Evolutionary conservation across 1,140 invertebrate species (phyloP).

Genomic region (Carcinoscorpius rotundicauda): DNA sequence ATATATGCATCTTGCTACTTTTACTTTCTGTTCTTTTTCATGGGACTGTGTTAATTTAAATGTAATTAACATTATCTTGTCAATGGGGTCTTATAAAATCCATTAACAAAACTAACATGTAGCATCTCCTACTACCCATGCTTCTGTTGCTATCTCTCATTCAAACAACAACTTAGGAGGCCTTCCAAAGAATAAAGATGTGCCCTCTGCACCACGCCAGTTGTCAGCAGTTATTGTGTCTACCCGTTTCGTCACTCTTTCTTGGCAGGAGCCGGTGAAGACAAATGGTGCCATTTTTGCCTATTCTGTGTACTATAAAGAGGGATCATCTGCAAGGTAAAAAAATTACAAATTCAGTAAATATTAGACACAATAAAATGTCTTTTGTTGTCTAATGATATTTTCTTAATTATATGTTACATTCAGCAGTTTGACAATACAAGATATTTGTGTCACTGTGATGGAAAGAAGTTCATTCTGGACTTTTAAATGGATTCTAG

Average conservation of each 20-base stretch:
- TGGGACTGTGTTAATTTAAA: too few relatives aligned
- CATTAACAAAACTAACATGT: slow-evolving; percentile 3
- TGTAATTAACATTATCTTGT: too few relatives aligned
- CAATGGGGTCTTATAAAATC: too few relatives aligned
- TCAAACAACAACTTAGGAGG: slow-evolving; percentile 12
- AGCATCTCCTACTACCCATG: slow-evolving; percentile 21
- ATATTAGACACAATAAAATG: slow-evolving; percentile 3
- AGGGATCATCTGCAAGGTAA: slow-evolving; percentile 60
- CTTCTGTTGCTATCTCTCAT: slow-evolving; percentile 16
- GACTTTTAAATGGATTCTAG: too few relatives aligned
- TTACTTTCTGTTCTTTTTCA: too few relatives aligned
- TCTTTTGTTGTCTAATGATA: slow-evolving; percentile 5
- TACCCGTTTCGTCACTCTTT: slow-evolving; percentile 66
- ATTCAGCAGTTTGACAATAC: too few relatives aligned
- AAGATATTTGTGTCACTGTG: too few relatives aligned
- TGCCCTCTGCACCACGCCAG: slow-evolving; percentile 54
- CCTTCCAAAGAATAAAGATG: slow-evolving; percentile 26
- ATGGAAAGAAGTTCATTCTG: too few relatives aligned
- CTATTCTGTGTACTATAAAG: slow-evolving; percentile 69
- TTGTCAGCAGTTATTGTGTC: slow-evolving; percentile 60
- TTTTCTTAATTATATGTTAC: too few relatives aligned
- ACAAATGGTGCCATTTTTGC: slow-evolving; percentile 51
- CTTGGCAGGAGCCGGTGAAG: slow-evolving; percentile 58
- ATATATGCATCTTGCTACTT: too few relatives aligned
- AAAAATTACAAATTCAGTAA: slow-evolving; percentile 16